Conservation (phyloP, 2,797 vertebrate species). For the Rhynchotus rufescens region DNA sequence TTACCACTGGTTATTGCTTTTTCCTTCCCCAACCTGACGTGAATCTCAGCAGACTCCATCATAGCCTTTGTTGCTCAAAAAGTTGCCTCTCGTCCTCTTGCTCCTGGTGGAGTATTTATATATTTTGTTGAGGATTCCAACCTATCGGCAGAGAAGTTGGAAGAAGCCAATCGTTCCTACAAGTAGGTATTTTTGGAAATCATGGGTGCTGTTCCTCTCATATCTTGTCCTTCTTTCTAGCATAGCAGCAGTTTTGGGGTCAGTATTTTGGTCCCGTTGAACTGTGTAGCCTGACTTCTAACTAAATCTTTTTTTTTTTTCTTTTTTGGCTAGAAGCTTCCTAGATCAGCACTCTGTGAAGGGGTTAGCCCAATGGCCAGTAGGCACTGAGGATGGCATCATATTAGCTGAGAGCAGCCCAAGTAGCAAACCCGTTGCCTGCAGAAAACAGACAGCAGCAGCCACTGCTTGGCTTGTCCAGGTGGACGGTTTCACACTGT, state of each 20-base stretch:
- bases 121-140: conserved; percentile 23
- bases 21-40: background rate
- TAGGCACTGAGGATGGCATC: background rate
- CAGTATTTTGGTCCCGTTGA: background rate
- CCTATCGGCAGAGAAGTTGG: conserved; percentile 5
- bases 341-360: background rate
- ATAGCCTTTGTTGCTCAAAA: background rate
- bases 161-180: background rate
- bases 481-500: background rate
- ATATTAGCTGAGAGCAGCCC: background rate
- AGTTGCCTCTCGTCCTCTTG: background rate
- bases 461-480: background rate
- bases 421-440: background rate
- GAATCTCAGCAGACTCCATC: background rate
- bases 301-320: background rate
- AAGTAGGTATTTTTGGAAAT: background rate
- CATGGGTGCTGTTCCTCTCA: background rate
- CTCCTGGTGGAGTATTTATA: background rate
- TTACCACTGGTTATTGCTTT: background rate
- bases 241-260: background rate
- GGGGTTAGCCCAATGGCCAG: background rate
- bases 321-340: background rate
- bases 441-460: background rate
- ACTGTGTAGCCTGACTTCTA: background rate
- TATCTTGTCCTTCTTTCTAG: background rate